Conservation (phyloP, 1,140 invertebrate genomes). For the Zaprionus camerounensis region DNA sequence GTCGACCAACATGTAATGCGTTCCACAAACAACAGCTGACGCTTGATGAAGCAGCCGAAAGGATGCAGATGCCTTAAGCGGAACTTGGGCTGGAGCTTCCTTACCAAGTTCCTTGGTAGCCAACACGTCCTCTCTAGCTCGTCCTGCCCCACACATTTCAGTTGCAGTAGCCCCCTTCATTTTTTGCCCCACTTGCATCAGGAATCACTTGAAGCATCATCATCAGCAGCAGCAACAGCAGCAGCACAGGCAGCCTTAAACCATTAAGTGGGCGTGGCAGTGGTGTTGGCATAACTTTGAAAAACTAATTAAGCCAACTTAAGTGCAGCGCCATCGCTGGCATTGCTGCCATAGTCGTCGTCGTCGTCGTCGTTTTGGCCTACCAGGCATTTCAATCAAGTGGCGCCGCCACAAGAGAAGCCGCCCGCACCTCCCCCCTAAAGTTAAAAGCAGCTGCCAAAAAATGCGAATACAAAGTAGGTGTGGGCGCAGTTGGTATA, state of each 20-base stretch:
- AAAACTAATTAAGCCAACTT: slow-evolving; percentile 84
- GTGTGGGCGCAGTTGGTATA: neutral
- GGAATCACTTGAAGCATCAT: slow-evolving; percentile 52
- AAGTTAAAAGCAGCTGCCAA: slow-evolving; percentile 45
- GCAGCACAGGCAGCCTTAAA: slow-evolving; percentile 34
- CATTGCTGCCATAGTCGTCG: slow-evolving; percentile 8
- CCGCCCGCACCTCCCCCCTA: neutral
- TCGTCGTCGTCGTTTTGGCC: slow-evolving; percentile 45
- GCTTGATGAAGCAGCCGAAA: slow-evolving; percentile 19
- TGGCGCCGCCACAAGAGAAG: slow-evolving; percentile 61
- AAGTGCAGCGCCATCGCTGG: slow-evolving; percentile 63
- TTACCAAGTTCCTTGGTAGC: slow-evolving; percentile 16
- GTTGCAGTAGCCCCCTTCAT: slow-evolving; percentile 18
- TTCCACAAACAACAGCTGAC: slow-evolving; percentile 41
- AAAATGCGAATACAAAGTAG: slow-evolving; percentile 51
- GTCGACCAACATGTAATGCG: slow-evolving; percentile 3
- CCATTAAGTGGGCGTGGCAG: slow-evolving; percentile 76
- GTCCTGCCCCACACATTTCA: neutral
- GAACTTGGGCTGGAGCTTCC: slow-evolving; percentile 28
- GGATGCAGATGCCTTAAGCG: slow-evolving; percentile 36
- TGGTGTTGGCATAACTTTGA: slow-evolving; percentile 79
- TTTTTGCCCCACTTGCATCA: slow-evolving; percentile 35
- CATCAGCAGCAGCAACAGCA: slow-evolving; percentile 15
- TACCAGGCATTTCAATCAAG: slow-evolving; percentile 79
- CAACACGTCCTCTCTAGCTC: neutral